Conservation (phyloP, 2,113 vertebrate genomes). For the Protobothrops flavoviridis region DNA sequence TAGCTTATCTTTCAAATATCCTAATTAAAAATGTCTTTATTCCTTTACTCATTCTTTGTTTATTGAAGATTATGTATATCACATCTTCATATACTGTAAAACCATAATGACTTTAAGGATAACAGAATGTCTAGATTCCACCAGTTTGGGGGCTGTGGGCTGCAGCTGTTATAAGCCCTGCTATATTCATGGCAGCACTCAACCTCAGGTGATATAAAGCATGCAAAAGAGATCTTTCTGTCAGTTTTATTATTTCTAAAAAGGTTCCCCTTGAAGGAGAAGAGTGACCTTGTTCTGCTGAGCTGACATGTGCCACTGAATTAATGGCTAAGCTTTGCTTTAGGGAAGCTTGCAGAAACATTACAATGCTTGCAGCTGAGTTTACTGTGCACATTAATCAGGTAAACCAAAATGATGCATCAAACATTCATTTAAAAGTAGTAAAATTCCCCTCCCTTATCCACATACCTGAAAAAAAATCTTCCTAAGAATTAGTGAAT, state of each 20-base stretch:
- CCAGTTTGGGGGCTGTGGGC: constrained; percentile 54
- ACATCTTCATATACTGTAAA: constrained; percentile 75
- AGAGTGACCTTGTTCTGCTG: constrained; percentile 83
- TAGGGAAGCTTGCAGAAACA: constrained; percentile 76
- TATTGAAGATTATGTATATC: constrained; percentile 62
- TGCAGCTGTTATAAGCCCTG: constrained; percentile 77
- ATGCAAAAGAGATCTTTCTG: constrained; percentile 85
- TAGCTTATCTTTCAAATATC: constrained; percentile 49
- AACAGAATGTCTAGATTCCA: constrained; percentile 49
- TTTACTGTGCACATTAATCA: constrained; percentile 79
- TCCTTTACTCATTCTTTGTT: constrained; percentile 49
- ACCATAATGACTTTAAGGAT: constrained; percentile 64
- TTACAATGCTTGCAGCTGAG: constrained; percentile 73
- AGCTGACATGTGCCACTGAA: constrained; percentile 84
- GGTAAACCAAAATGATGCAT: constrained; percentile 75
- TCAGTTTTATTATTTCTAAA: constrained; percentile 88
- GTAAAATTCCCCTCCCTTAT: constrained; percentile 68
- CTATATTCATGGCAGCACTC: constrained; percentile 80
- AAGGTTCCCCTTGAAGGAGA: constrained; percentile 85
- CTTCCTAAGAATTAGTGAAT: constrained; percentile 74
- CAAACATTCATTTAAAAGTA: constrained; percentile 78
- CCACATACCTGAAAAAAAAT: constrained; percentile 29
- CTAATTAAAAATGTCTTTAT: constrained; percentile 51
- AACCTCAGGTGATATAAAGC: constrained; percentile 84
- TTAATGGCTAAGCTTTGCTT: constrained; percentile 79